A percentile compares a stretch with the other conserved stretches of the same genome.
Conservation (phyloP, 1,140 invertebrate genomes). For the Thalassaphorura encarpata region DNA sequence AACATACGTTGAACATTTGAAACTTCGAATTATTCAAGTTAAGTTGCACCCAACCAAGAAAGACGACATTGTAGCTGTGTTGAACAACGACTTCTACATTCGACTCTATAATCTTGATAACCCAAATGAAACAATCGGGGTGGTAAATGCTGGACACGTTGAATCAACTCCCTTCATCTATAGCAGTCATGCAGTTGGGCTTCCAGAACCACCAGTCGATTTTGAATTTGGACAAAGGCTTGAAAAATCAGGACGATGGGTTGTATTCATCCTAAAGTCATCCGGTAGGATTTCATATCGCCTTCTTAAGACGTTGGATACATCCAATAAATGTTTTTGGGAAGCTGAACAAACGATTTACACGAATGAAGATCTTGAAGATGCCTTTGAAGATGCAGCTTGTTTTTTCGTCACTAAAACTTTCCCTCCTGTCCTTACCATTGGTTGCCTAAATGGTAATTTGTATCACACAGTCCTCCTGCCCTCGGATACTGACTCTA, state of each 20-base stretch:
- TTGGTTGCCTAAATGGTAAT: slow-evolving; percentile 1
- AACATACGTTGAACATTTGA: slow-evolving; percentile 3
- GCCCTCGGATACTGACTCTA: slow-evolving; percentile 1
- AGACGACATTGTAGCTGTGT: slow-evolving; percentile 6
- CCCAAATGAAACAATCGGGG: background rate
- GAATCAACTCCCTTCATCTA: background rate
- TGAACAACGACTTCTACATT: slow-evolving; percentile 20
- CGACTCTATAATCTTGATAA: background rate
- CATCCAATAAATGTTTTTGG: background rate
- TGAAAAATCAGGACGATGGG: slow-evolving; percentile 1
- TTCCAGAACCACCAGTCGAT: slow-evolving; percentile 13
- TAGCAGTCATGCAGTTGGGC: background rate
- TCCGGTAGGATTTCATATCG: slow-evolving; percentile 14
- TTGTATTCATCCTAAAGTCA: slow-evolving; percentile 9
- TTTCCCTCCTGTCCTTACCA: slow-evolving; percentile 8
- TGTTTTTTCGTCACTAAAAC: background rate
- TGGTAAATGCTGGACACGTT: background rate
- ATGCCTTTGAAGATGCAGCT: background rate
- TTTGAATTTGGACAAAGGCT: slow-evolving; percentile 23
- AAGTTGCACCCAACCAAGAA: slow-evolving; percentile 1
- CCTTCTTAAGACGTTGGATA: slow-evolving; percentile 11
- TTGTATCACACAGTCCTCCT: slow-evolving; percentile 8
- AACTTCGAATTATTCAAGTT: slow-evolving; percentile 6
- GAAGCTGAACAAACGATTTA: slow-evolving; percentile 1
- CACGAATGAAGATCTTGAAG: background rate